These are phyloP conservation scores for Leptinotarsa lineolata DNA, from an alignment of 1,140 invertebrate species.

Conservation along the genomic window DNA sequence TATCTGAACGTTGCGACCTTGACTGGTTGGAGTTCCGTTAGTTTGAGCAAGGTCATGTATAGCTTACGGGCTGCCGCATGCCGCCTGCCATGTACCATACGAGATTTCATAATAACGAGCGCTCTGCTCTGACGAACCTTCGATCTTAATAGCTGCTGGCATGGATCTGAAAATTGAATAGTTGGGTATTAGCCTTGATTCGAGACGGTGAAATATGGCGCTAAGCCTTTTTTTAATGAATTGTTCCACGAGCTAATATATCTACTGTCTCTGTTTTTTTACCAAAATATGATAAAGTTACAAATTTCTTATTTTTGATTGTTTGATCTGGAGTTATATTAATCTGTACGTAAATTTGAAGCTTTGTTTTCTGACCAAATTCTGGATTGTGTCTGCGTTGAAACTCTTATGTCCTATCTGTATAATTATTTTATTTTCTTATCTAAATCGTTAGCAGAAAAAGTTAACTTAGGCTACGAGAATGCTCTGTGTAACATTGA, in stretches of 20 bases:
- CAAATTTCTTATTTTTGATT: no score
- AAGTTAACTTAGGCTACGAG: no score
- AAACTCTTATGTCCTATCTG: no score
- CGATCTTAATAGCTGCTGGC: neutral
- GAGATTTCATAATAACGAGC: slow-evolving; percentile 22
- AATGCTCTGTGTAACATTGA: no score
- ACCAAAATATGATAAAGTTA: no score
- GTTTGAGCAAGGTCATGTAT: slow-evolving; percentile 41
- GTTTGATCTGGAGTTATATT: no score
- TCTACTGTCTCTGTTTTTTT: no score
- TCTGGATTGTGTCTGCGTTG: no score
- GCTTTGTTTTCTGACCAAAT: no score
- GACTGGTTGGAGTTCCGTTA: slow-evolving; percentile 41
- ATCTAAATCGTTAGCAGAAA: no score
- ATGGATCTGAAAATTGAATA: neutral
- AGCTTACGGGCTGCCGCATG: slow-evolving; percentile 25
- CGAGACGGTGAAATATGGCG: neutral
- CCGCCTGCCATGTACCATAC: slow-evolving; percentile 14
- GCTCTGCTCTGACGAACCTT: neutral
- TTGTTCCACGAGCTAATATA: neutral
- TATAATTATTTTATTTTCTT: no score
- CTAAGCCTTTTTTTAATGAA: neutral
- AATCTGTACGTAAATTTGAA: no score
- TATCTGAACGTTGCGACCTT: slow-evolving; percentile 29
- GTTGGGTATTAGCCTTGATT: neutral